These are phyloP conservation scores for Diloba caeruleocephala DNA, from an alignment of 2,888 invertebrate species.

Conservation along the genomic window DNA sequence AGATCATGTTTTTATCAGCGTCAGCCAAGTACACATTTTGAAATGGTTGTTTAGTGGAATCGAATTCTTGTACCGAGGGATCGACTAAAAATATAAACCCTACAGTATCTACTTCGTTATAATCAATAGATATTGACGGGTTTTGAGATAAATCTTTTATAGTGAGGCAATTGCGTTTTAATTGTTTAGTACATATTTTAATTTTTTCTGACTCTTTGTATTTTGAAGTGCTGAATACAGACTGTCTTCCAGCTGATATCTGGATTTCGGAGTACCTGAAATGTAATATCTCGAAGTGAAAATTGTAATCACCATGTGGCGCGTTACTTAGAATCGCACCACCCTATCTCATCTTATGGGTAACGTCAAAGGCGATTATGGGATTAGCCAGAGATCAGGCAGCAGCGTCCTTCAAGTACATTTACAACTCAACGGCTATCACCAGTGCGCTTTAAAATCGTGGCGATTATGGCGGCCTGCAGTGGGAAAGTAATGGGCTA, in stretches of 20 bases:
- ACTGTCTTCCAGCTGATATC: conserved; percentile 86
- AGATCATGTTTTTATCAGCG: conserved; percentile 83
- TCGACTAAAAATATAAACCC: conserved; percentile 91
- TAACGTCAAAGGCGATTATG: too few species aligned
- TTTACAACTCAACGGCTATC: too few species aligned
- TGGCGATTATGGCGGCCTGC: too few species aligned
- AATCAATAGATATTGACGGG: conserved; percentile 69
- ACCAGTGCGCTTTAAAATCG: too few species aligned
- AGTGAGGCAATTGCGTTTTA: conserved; percentile 77
- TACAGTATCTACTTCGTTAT: conserved; percentile 93
- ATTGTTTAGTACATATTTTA: conserved; percentile 47
- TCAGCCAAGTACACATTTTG: conserved; percentile 91
- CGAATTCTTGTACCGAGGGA: conserved; percentile 78
- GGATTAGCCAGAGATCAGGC: too few species aligned
- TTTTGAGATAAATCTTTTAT: conserved; percentile 81
- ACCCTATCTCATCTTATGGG: too few species aligned
- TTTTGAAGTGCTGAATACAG: conserved; percentile 78
- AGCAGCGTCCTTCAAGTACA: too few species aligned
- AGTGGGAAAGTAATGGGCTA: too few species aligned
- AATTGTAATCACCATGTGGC: too few species aligned
- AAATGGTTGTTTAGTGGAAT: conserved; percentile 70
- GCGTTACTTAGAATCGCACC: too few species aligned
- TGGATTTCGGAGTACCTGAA: conserved; percentile 87
- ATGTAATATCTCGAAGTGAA: conserved; percentile 39
- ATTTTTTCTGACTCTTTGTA: conserved; percentile 59